Evolutionary conservation across 2,888 invertebrate species (phyloP).

Genomic region (Drosophila hamatofila): DNA sequence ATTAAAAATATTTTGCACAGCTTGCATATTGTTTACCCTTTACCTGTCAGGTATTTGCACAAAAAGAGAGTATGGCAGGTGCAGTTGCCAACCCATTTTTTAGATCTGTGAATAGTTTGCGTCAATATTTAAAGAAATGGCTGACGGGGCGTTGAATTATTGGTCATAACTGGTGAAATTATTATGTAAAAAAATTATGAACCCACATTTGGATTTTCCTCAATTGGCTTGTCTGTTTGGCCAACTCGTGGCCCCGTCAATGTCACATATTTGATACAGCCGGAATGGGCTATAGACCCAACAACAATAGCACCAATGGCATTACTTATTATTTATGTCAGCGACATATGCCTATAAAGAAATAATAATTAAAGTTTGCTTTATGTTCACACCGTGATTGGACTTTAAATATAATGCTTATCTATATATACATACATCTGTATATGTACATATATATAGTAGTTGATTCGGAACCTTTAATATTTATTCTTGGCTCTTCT

Average conservation of each 20-base stretch:
- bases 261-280: constrained; percentile 49
- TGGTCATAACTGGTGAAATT: constrained; percentile 26
- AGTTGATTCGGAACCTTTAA: constrained; percentile 30
- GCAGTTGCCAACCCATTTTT: constrained; percentile 62
- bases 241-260: constrained; percentile 44
- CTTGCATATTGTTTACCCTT: constrained; percentile 67
- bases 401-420: constrained; percentile 52
- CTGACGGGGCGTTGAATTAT: constrained; percentile 24
- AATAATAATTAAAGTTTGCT: constrained; percentile 72
- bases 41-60: constrained; percentile 56
- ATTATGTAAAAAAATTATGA: constrained; percentile 43
- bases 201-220: constrained; percentile 36
- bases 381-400: constrained; percentile 69
- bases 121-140: constrained; percentile 66
- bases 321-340: constrained; percentile 71
- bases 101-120: constrained; percentile 62
- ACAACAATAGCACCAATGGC: constrained; percentile 26
- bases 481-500: constrained; percentile 41
- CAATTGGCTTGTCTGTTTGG: constrained; percentile 34
- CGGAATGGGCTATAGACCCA: constrained; percentile 31
- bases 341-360: constrained; percentile 58
- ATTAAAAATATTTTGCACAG: constrained; percentile 72
- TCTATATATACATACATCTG: constrained; percentile 12
- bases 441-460: neutral
- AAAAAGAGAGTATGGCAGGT: constrained; percentile 67